phyloP scores from a whole-genome alignment of 2,113 vertebrate genomes.

The Myodes glareolus region DNA sequence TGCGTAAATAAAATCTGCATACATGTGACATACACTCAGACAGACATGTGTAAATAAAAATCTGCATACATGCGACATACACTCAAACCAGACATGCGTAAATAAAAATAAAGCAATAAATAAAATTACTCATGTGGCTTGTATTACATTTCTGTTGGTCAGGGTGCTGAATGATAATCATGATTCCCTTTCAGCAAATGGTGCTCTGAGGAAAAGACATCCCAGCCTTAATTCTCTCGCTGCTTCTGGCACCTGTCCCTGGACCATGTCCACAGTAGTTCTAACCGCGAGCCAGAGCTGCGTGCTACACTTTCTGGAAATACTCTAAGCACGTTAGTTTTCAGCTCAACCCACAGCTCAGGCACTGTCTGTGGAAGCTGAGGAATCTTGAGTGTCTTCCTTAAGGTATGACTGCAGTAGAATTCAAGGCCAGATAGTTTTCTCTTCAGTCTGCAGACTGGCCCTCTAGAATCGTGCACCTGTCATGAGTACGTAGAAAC shows the following conservation, averaged over 20 bases:
- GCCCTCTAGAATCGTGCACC: background rate
- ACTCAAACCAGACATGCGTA: background rate
- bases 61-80: too few species aligned
- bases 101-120: background rate
- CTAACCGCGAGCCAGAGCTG: background rate
- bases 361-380: background rate
- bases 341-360: background rate
- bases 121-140: background rate
- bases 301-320: background rate
- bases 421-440: background rate
- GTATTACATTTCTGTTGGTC: background rate
- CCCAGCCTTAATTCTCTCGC: background rate
- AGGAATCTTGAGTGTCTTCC: slow-evolving; percentile 1
- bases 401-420: background rate
- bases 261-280: background rate
- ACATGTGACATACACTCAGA: too few species aligned
- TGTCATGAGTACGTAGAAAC: background rate
- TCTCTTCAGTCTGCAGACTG: background rate
- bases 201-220: background rate
- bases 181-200: background rate
- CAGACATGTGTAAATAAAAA: background rate
- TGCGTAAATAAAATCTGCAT: background rate
- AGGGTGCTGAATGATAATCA: background rate
- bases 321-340: background rate
- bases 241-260: background rate